These are phyloP conservation scores for Nomada goodeniana DNA, from an alignment of 2,888 invertebrate species.

Conservation along the genomic window DNA sequence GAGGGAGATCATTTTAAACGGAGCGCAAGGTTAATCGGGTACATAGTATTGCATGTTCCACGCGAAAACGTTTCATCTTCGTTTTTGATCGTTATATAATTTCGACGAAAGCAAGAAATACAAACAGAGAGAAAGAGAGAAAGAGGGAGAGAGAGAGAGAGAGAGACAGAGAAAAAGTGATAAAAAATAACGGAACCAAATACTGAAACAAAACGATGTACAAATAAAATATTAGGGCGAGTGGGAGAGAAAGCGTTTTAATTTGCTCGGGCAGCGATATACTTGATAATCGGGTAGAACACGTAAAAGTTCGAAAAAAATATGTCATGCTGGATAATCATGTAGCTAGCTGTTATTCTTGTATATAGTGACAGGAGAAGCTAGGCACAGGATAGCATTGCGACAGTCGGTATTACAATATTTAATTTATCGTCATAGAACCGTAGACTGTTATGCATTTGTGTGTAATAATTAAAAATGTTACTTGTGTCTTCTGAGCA, in stretches of 20 bases:
- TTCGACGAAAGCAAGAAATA: too few species aligned
- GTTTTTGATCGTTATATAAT: too few species aligned
- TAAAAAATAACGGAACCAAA: not conserved
- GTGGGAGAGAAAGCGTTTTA: conserved; percentile 40
- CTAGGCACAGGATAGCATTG: conserved; percentile 84
- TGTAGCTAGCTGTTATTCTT: conserved; percentile 83
- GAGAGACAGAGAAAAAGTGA: not conserved
- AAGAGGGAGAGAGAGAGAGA: not conserved
- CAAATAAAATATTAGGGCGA: not conserved
- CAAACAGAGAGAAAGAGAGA: not conserved
- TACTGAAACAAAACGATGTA: not conserved
- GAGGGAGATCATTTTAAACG: conserved; percentile 50
- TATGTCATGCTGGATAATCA: conserved; percentile 83
- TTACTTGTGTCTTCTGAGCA: conserved; percentile 75
- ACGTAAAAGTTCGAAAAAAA: conserved; percentile 65
- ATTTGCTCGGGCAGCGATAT: conserved; percentile 42
- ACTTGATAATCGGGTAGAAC: conserved; percentile 61
- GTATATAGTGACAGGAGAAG: conserved; percentile 85
- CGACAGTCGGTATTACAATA: conserved; percentile 76
- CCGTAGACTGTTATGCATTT: conserved; percentile 22
- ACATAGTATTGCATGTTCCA: conserved; percentile 35
- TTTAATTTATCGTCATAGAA: conserved; percentile 46
- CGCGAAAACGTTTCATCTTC: conserved; percentile 36
- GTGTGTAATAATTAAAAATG: not conserved
- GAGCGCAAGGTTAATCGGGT: conserved; percentile 47